Evolutionary conservation across 2,113 vertebrate species (phyloP), one percentile per base, ranked within the genome.

Genomic region (Sylvietta virens): DNA sequence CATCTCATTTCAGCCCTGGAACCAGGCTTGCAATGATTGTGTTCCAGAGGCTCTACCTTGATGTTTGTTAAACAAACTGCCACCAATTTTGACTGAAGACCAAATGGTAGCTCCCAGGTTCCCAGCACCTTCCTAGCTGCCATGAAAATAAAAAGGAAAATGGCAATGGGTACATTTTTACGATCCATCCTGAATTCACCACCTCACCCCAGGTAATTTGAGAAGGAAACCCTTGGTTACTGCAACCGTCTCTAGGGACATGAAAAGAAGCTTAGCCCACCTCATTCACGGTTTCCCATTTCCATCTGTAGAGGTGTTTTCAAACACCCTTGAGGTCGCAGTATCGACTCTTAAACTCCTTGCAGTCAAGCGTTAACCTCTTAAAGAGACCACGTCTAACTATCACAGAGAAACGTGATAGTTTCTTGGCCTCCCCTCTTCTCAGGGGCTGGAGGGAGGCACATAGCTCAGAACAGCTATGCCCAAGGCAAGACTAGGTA

Each of bases 271-370:
- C 39, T 66, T 30, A 64, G 56, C 28, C 21, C 23, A 33, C 26
- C 35, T 74, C 35, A 44, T 58, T 58, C 39, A 47, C 33, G 51
- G 27, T 23, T 81, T 86, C n/a, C 35, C 9, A 14, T 10, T 58
- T 72, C 45, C 26, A 86, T 71, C 45, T 23, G 11, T 3, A n/a
- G 30, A 31, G 26, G 37, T 5, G 1, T 73, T 45, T 77, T 58
- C 70, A 62, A 86, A 70, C 33, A 62, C 26, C 2, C 18, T 61
- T 7, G 22, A 47, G 11, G 17, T 53, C 54, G 91, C 20, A 66
- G 8, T 6, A 42, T 2, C 0, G 0, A 30, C 21, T 30, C 15
- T 42, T 9, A 47, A 86, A 74, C 28, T 45, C 14, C 13, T 13
- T 19, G 12, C 19, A 33, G 26, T 28, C 30, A 50, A 42, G 26